phyloP scores from a whole-genome alignment of 1,140 invertebrate species.

The Aphelenchoides fujianensis region DNA sequence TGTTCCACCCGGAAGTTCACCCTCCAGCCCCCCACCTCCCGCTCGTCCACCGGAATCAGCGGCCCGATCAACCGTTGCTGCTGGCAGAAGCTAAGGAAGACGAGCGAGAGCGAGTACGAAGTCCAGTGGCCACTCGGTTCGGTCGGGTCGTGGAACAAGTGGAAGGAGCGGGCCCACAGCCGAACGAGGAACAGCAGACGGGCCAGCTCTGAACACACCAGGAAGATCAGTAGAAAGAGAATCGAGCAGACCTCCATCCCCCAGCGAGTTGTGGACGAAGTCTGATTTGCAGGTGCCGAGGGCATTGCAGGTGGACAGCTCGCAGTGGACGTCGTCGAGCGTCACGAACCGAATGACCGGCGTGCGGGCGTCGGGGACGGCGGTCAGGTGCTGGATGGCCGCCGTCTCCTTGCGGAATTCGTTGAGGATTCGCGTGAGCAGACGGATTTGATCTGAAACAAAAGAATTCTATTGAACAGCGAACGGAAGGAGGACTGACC shows the following conservation, averaged over 20 bases:
- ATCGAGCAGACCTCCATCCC: neutral
- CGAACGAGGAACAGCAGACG: slow-evolving; percentile 41
- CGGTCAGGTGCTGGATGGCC: slow-evolving; percentile 17
- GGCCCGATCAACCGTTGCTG: slow-evolving; percentile 15
- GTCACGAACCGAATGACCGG: slow-evolving; percentile 30
- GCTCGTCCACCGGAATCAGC: neutral
- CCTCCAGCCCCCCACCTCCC: slow-evolving; percentile 16
- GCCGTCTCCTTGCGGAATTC: slow-evolving; percentile 27
- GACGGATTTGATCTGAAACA: slow-evolving; percentile 32
- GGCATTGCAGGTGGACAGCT: slow-evolving; percentile 36
- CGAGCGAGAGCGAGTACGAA: slow-evolving; percentile 43
- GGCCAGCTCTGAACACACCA: slow-evolving; percentile 12
- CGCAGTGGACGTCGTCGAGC: slow-evolving; percentile 17
- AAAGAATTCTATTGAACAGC: slow-evolving; percentile 9
- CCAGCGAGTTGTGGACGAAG: slow-evolving; percentile 19
- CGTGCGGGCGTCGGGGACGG: slow-evolving; percentile 36
- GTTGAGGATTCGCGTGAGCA: slow-evolving; percentile 32
- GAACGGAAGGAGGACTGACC: slow-evolving; percentile 3
- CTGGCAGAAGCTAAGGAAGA: slow-evolving; percentile 40
- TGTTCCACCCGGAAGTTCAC: neutral
- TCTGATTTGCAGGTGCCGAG: slow-evolving; percentile 35
- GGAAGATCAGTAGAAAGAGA: neutral
- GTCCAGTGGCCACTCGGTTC: slow-evolving; percentile 31
- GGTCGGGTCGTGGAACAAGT: slow-evolving; percentile 27
- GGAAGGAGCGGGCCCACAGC: slow-evolving; percentile 34